Conservation (phyloP, 92 coral and sea anemone species). For the Isaurus tuberculatus region DNA sequence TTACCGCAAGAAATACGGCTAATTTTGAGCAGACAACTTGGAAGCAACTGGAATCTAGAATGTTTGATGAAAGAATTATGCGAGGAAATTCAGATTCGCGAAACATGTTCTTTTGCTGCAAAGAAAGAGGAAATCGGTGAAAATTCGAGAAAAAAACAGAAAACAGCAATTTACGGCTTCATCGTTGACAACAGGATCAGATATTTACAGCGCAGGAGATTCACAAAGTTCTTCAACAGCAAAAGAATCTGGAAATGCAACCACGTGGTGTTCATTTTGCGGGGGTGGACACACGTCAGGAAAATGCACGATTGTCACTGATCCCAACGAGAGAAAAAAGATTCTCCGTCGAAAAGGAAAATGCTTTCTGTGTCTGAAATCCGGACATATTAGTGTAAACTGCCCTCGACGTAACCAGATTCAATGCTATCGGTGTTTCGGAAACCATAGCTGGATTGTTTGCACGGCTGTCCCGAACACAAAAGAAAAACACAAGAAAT, state of each 20-base stretch:
- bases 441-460: background rate
- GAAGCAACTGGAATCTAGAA: slow-evolving; percentile 44
- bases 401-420: background rate
- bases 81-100: slow-evolving; percentile 40
- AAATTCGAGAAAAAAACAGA: background rate
- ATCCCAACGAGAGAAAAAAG: slow-evolving; percentile 7
- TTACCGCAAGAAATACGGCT: slow-evolving; percentile 41
- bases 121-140: background rate
- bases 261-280: slow-evolving; percentile 31
- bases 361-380: slow-evolving; percentile 17
- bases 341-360: slow-evolving; percentile 42
- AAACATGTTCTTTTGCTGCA: slow-evolving; percentile 48
- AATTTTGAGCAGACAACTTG: slow-evolving; percentile 42
- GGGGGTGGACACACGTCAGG: slow-evolving; percentile 21
- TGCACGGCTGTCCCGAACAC: slow-evolving; percentile 2
- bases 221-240: slow-evolving; percentile 1
- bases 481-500: background rate
- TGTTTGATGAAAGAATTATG: slow-evolving; percentile 34
- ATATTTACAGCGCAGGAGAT: background rate
- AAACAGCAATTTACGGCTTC: background rate
- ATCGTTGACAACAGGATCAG: background rate
- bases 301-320: slow-evolving; percentile 23
- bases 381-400: background rate
- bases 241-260: background rate
- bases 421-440: slow-evolving; percentile 23